Conservation (phyloP, 2,113 vertebrate genomes). For the Eira barbara region DNA sequence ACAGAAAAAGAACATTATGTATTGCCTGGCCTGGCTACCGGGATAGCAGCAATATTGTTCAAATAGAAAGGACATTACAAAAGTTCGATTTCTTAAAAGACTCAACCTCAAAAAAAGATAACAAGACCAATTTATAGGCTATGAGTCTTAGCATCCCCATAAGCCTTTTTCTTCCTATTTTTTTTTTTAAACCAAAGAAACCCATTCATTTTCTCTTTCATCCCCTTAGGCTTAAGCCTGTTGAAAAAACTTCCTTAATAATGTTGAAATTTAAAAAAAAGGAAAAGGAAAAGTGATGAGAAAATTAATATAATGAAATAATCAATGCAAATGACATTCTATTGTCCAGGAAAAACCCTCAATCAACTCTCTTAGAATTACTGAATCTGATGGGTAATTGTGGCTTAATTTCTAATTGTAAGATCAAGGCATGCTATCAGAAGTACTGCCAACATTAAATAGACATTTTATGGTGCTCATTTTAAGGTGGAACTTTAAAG, state of each 20-base stretch:
- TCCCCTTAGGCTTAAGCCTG: constrained; percentile 16
- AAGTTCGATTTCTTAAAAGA: constrained; percentile 25
- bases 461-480: constrained; percentile 59
- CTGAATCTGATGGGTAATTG: constrained; percentile 73
- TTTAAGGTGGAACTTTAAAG: constrained; percentile 70
- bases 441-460: constrained; percentile 57
- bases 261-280: constrained; percentile 41
- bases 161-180: not conserved
- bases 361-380: constrained; percentile 71
- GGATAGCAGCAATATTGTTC: not conserved
- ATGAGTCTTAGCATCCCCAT: not conserved
- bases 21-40: not conserved
- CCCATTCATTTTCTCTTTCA: constrained; percentile 32
- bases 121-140: constrained; percentile 30
- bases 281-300: constrained; percentile 49
- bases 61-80: not conserved
- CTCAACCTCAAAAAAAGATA: constrained; percentile 23
- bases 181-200: constrained; percentile 30
- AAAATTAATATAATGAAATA: constrained; percentile 78
- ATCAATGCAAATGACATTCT: constrained; percentile 73
- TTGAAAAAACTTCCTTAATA: constrained; percentile 59
- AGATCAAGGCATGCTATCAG: constrained; percentile 65
- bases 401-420: constrained; percentile 71
- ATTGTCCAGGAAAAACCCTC: constrained; percentile 73
- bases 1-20: not conserved